Percentiles rank a stretch among this genome's conserved stretches.
These are phyloP conservation scores for Actinemys pallida DNA, from an alignment of 2,113 vertebrate genomes.

Conservation along the genomic window DNA sequence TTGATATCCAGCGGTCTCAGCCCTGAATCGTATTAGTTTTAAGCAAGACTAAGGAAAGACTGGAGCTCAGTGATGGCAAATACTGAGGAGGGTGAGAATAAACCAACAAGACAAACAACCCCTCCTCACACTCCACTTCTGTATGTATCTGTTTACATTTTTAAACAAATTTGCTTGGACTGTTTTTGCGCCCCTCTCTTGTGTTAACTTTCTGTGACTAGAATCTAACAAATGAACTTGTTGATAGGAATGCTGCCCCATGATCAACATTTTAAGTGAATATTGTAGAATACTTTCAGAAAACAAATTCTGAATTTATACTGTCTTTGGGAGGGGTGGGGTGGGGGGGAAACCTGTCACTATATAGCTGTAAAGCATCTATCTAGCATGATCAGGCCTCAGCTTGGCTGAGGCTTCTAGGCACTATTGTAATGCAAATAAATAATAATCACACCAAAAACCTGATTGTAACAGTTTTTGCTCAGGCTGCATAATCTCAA, in stretches of 20 bases:
- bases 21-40: background rate
- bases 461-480: background rate
- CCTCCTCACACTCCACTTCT: accelerated
- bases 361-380: background rate
- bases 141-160: background rate
- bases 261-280: background rate
- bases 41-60: background rate
- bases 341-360: no score
- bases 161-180: background rate
- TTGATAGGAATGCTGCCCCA: background rate
- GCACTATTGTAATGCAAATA: background rate
- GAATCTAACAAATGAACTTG: background rate
- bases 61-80: background rate
- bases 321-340: background rate
- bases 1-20: background rate
- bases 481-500: background rate
- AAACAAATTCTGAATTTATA: background rate
- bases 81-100: background rate
- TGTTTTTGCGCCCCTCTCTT: background rate
- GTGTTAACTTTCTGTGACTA: background rate
- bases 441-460: background rate
- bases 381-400: background rate
- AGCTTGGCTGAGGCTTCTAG: background rate
- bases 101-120: accelerated
- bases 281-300: background rate